phyloP scores from a whole-genome alignment of 1,140 invertebrate genomes.

The Drosophila funebris region DNA sequence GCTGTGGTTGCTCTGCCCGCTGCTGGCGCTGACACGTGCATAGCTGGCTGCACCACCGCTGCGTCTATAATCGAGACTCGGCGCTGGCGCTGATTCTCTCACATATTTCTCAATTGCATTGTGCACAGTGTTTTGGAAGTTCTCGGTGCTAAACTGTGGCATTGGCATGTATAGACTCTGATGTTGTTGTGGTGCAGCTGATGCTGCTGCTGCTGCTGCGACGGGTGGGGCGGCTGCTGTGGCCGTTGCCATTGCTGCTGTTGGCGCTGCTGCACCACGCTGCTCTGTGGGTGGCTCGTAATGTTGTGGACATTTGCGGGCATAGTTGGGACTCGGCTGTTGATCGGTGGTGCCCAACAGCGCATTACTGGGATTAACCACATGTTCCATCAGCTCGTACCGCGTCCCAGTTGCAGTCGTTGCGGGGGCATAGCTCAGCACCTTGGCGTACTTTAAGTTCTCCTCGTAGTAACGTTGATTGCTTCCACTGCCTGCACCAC shows the following conservation, averaged over 20 bases:
- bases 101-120: slow-evolving; percentile 74
- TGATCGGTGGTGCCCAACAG: slow-evolving; percentile 56
- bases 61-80: slow-evolving; percentile 52
- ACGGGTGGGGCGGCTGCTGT: neutral
- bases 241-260: neutral
- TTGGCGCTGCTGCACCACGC: slow-evolving; percentile 15
- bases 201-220: slow-evolving; percentile 3
- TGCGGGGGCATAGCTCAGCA: neutral
- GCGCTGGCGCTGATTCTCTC: slow-evolving; percentile 46
- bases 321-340: slow-evolving; percentile 76
- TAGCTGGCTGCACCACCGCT: neutral
- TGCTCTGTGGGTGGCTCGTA: slow-evolving; percentile 51
- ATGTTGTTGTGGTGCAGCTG: slow-evolving; percentile 25
- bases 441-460: slow-evolving; percentile 52
- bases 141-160: slow-evolving; percentile 72
- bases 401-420: slow-evolving; percentile 14
- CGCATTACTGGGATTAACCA: slow-evolving; percentile 74
- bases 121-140: slow-evolving; percentile 68
- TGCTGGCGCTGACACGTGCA: neutral
- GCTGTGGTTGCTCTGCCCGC: neutral
- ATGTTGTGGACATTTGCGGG: slow-evolving; percentile 72
- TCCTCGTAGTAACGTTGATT: slow-evolving; percentile 61
- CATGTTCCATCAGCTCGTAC: slow-evolving; percentile 59
- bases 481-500: neutral
- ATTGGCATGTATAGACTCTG: slow-evolving; percentile 75